These are phyloP conservation scores for Nycticryphes semicollaris DNA, from an alignment of 2,113 vertebrate species.

Conservation along the genomic window DNA sequence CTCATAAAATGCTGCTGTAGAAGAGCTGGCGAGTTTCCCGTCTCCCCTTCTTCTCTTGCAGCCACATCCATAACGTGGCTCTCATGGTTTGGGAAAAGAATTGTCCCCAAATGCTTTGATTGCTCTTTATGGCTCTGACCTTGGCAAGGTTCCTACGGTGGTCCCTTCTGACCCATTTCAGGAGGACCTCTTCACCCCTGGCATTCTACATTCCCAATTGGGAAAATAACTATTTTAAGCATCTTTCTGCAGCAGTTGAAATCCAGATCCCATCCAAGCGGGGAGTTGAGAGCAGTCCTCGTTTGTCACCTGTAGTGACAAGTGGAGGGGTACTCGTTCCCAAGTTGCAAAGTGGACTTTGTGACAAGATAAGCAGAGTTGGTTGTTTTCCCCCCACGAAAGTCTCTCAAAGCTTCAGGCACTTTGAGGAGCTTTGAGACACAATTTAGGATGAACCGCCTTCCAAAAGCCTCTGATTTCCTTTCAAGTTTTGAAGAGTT, in stretches of 20 bases:
- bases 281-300: not conserved
- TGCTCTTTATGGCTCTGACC: not conserved
- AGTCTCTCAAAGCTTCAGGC: not conserved
- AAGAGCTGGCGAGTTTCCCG: not conserved
- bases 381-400: not conserved
- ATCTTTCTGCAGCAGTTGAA: not conserved
- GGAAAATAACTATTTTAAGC: not conserved
- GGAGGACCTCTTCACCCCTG: not conserved
- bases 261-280: not conserved
- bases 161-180: not conserved
- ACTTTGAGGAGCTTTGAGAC: not conserved
- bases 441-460: not conserved
- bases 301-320: not conserved
- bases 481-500: not conserved
- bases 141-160: not conserved
- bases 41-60: not conserved
- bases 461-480: not conserved
- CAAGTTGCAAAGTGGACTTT: not conserved
- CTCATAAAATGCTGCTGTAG: not conserved
- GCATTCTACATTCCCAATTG: not conserved
- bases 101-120: not conserved
- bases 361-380: not conserved
- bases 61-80: not conserved
- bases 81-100: not conserved
- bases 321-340: not conserved